These are phyloP conservation scores for Anolis apletophallus DNA, from an alignment of 2,797 vertebrate species.

Conservation along the genomic window DNA sequence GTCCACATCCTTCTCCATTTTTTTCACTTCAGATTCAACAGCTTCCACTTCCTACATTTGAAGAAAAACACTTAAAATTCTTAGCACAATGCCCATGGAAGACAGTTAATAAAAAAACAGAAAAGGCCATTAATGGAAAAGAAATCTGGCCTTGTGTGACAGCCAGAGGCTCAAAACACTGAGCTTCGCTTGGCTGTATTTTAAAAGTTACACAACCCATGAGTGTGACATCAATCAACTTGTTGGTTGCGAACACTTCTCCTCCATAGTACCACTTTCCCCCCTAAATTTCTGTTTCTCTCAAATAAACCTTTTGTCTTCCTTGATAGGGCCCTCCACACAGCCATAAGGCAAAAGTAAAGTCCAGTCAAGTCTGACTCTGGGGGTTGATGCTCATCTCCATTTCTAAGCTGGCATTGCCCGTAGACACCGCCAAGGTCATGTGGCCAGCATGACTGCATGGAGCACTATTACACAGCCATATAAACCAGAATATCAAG, in stretches of 20 bases:
- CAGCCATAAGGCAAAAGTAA: no score
- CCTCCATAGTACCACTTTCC: no score
- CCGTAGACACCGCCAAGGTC: no score
- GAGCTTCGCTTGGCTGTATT: neutral
- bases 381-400: no score
- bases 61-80: constrained; percentile 32
- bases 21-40: constrained; percentile 88
- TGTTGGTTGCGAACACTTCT: neutral
- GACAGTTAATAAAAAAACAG: neutral
- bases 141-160: neutral
- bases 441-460: no score
- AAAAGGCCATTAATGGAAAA: neutral
- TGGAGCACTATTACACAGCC: no score
- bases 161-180: neutral
- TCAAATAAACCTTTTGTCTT: neutral
- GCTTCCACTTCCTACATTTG: constrained; percentile 86
- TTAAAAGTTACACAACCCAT: neutral
- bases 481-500: no score
- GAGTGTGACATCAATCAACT: neutral
- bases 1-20: constrained; percentile 84
- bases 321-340: neutral
- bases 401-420: no score
- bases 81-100: constrained; percentile 4
- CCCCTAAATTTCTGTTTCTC: neutral
- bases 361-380: no score